Conservation (phyloP, 2,888 invertebrate species). For the Amphipyra berbera region DNA sequence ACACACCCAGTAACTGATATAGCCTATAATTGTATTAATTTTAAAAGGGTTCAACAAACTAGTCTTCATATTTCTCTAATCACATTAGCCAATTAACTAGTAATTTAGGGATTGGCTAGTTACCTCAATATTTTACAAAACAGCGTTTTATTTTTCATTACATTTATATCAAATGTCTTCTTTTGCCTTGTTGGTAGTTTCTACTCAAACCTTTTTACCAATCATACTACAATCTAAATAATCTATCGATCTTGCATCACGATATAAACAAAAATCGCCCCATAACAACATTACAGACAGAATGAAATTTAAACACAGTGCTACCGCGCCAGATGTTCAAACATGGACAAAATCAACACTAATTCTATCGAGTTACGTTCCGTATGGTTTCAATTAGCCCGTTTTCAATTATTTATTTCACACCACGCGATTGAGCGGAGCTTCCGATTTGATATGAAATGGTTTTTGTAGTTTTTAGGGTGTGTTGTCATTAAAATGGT, state of each 20-base stretch:
- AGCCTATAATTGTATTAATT: too few species aligned
- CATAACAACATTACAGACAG: slow-evolving; percentile 62
- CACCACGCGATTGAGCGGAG: slow-evolving; percentile 43
- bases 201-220: not conserved
- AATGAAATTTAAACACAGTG: slow-evolving; percentile 70
- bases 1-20: too few species aligned
- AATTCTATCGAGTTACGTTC: slow-evolving; percentile 72
- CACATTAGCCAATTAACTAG: too few species aligned
- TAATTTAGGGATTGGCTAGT: too few species aligned
- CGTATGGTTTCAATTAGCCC: slow-evolving; percentile 61
- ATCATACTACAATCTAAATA: not conserved
- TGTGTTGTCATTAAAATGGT: slow-evolving; percentile 7
- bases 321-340: slow-evolving; percentile 78
- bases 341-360: slow-evolving; percentile 67
- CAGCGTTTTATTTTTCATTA: too few species aligned
- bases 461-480: slow-evolving; percentile 28
- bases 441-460: slow-evolving; percentile 27
- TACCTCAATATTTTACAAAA: too few species aligned
- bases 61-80: too few species aligned
- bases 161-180: too few species aligned
- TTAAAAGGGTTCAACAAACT: too few species aligned
- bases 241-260: slow-evolving; percentile 27
- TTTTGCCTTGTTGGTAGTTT: too few species aligned
- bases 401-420: slow-evolving; percentile 62
- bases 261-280: slow-evolving; percentile 53